Base-by-base conservation (phyloP, 2,888 invertebrate species). In the Gerris lacustris region DNA sequence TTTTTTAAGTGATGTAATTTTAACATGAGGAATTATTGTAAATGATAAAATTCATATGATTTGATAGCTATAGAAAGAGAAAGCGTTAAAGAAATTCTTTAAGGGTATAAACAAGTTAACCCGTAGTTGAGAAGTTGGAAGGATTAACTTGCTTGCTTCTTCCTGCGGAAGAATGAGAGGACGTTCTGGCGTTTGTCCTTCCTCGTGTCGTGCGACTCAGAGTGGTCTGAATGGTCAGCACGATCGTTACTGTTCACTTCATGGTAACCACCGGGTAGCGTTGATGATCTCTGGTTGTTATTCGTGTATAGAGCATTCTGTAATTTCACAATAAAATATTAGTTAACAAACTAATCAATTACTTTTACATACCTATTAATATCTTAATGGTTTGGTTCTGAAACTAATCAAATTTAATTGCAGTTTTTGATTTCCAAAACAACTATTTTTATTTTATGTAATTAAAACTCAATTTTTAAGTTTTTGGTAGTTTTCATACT, bases 101-200 rank as follows among this genome's bases (percentile, higher is more conserved):
- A 31, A 31, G 31, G 31, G 31, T 31, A 31, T 31, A 31, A 31
- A 31, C 31, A 4, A 31, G 31, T 31, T 31, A 31, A 31, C 31
- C 31, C 31, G 4, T 4, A 4, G 4, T 31, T 31, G 31, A 31
- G 31, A 64, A 5, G 43, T 45, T 43, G 43, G 45, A 45, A 18
- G 15, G 66, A 76, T 62, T 73, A 67, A 68, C 75, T 73, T 43
- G 76, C 73, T 15, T 76, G 75, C 69, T 76, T 76, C 71, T 77
- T 78, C 71, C 76, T 78, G 67, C 77, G 72, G 71, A 78, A 78
- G 45, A 78, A 73, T 45, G 74, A 76, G 43, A 80, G 76, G 31
- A 80, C 79, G 72, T 78, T 78, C 6, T 78, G 75, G 66, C 78
- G 76, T 72, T 79, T 79, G 68, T 78, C 78, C 72, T 79, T 79